Evolutionary conservation across 1,140 invertebrate species (phyloP).

Genomic region (Drosophila nannoptera): DNA sequence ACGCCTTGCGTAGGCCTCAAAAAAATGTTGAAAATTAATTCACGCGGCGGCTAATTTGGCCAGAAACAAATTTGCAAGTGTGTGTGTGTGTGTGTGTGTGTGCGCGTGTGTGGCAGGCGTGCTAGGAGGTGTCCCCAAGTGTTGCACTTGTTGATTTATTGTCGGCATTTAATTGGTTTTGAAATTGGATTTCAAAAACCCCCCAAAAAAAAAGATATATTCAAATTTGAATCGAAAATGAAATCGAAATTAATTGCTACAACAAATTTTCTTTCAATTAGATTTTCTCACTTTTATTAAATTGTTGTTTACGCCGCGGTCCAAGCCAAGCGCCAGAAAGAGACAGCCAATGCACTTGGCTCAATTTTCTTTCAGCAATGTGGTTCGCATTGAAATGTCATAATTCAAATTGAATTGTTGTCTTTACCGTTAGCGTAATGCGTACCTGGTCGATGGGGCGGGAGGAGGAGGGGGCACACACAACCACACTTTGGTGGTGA

Average conservation of each 20-base stretch:
- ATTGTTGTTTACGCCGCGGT: slow-evolving; percentile 21
- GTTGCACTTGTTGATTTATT: slow-evolving; percentile 77
- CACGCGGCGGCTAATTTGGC: slow-evolving; percentile 67
- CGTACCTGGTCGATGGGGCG: slow-evolving; percentile 11
- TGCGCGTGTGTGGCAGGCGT: slow-evolving; percentile 48
- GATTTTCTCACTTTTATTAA: slow-evolving; percentile 62
- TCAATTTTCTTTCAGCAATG: slow-evolving; percentile 38
- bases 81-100: slow-evolving; percentile 37
- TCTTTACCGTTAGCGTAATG: slow-evolving; percentile 60
- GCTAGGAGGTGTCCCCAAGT: slow-evolving; percentile 62
- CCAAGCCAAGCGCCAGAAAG: slow-evolving; percentile 33
- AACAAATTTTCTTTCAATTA: slow-evolving; percentile 75
- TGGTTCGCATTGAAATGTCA: slow-evolving; percentile 76
- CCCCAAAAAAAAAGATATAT: neutral
- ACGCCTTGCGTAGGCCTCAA: slow-evolving; percentile 45
- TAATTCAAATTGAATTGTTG: slow-evolving; percentile 75
- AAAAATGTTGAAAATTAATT: slow-evolving; percentile 64
- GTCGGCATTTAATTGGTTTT: slow-evolving; percentile 74
- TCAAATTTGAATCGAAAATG: slow-evolving; percentile 1
- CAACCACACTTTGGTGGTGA: slow-evolving; percentile 24
- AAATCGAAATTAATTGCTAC: slow-evolving; percentile 62
- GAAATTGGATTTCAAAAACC: slow-evolving; percentile 68
- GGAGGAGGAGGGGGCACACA: neutral
- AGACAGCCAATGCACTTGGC: slow-evolving; percentile 10
- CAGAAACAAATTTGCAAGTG: slow-evolving; percentile 37